A percentile compares a stretch with the other conserved stretches of the same genome.
These are phyloP conservation scores for Dipodomys ordii DNA, from an alignment of 2,113 vertebrate species.

Conservation along the genomic window DNA sequence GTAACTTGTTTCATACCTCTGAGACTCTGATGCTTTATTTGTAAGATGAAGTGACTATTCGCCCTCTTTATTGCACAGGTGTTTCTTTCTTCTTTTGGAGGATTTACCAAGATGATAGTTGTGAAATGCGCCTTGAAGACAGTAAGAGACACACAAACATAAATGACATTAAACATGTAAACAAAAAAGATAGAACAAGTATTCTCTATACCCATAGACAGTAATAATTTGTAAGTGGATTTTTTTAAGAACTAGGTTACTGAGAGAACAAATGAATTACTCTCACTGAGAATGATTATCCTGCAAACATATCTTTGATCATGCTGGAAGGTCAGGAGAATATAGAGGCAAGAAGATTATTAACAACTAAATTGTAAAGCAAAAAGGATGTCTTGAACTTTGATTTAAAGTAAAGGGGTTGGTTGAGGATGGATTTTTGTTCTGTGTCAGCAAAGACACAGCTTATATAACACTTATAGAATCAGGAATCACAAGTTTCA, in stretches of 20 bases:
- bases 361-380: neutral
- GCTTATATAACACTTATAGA: neutral
- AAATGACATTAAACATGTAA: constrained; percentile 8
- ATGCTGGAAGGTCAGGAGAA: too few relatives aligned
- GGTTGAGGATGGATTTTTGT: neutral
- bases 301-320: neutral
- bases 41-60: neutral
- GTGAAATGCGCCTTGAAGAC: neutral
- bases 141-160: constrained; percentile 7
- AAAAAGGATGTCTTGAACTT: constrained; percentile 14
- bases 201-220: neutral
- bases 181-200: neutral
- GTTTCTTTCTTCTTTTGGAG: neutral
- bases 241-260: neutral
- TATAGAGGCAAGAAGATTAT: too few relatives aligned
- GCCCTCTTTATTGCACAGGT: neutral
- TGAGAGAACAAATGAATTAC: neutral
- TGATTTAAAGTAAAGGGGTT: neutral
- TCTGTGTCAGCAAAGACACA: neutral
- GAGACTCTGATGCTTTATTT: neutral
- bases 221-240: constrained; percentile 19
- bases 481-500: neutral
- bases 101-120: neutral
- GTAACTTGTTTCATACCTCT: neutral
- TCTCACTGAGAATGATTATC: neutral